Base-by-base conservation (phyloP, 2,797 vertebrate species). In the Fistularia tabacaria region DNA sequence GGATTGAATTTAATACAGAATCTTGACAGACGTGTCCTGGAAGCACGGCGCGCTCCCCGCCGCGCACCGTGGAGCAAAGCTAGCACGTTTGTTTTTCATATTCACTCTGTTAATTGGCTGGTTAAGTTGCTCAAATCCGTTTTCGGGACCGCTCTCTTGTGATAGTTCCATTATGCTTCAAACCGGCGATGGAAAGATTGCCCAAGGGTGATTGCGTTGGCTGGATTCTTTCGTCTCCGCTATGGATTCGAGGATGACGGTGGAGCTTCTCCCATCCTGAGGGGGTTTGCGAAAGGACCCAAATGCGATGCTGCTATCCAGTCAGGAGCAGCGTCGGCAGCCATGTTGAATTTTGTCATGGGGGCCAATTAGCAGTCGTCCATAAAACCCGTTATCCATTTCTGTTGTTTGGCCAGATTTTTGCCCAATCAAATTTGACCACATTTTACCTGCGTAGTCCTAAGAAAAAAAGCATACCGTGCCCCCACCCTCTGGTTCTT, bases 21-120 rank as follows among this genome's bases (percentile, higher is more conserved):
- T 79, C 90, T 90, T 94, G 93, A 97, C 93, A 95, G 92, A 95
- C 85, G 66, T 92, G 93, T 95, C 92, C 92, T 93, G 93, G 91
- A 94, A 89, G 85, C 79, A 78, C 87, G 79, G 88, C 79, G 78
- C 64, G 78, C 76, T 78, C 58, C 43, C 74, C 76, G 76, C 73
- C 82, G 85, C 85, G 89, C 90, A 90, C 82, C 86, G 75, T 74
- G 82, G 46, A 87, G 78, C 77, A 86, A 87, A 83, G 80, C 79
- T 88, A 87, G 88, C 90, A 89, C 71, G 80, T 83, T 88, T 77
- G 87, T 83, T 82, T 80, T 81, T 83, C 83, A 91, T 87, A 87
- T 90, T 87, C 85, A 83, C 87, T 80, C 89, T 85, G 90, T 91
- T 92, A 90, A 91, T 87, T 93, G 85, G 56, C 71, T 87, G 66